A percentile compares a stretch with the other conserved stretches of the same genome.
Conservation (phyloP, 2,888 invertebrate genomes). For the Leucophora obtusa region DNA sequence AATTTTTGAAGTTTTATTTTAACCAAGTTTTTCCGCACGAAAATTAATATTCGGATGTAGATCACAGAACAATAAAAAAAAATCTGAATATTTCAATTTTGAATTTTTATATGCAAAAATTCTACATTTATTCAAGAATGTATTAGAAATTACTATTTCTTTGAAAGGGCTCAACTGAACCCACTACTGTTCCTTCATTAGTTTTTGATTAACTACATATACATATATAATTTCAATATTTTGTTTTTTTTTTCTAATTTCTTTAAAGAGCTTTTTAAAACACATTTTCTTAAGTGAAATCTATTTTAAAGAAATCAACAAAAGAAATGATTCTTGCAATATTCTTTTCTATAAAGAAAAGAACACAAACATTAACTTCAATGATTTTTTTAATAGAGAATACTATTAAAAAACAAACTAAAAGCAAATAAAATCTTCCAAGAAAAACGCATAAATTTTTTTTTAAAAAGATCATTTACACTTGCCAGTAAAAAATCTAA, state of each 20-base stretch:
- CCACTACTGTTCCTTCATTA: no score
- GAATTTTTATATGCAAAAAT: no score
- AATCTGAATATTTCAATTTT: no score
- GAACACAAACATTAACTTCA: conserved; percentile 55
- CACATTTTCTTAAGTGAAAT: neutral
- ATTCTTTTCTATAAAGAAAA: conserved; percentile 61
- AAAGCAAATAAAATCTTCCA: conserved; percentile 62
- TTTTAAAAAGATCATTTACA: conserved; percentile 47
- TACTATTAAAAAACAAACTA: conserved; percentile 56
- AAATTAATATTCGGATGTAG: no score
- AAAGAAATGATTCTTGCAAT: conserved; percentile 55
- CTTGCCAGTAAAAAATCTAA: conserved; percentile 58
- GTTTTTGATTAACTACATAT: neutral
- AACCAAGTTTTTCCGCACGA: no score
- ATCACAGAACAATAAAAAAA: no score
- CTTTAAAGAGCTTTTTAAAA: conserved; percentile 29
- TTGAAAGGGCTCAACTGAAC: no score
- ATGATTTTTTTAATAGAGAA: conserved; percentile 54
- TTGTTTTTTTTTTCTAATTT: neutral
- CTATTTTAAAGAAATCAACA: conserved; percentile 60
- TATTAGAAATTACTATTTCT: no score
- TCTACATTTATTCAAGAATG: no score
- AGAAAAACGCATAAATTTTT: conserved; percentile 59
- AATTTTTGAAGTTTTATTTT: no score
- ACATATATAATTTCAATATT: neutral